Base-by-base conservation (phyloP, 2,888 invertebrate species). In the Miltochrista miniata region DNA sequence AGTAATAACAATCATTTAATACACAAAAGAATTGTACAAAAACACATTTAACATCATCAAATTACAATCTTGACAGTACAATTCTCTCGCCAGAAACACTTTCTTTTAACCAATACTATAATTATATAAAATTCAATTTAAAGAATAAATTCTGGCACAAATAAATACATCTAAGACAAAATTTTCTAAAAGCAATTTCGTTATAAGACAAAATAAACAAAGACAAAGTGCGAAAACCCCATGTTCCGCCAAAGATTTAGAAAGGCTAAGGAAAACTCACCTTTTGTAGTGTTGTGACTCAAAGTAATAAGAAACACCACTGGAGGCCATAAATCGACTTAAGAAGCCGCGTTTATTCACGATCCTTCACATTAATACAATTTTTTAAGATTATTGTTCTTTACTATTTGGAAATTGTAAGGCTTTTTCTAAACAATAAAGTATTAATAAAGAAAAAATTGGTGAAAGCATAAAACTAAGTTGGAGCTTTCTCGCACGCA, bases 331-430 rank as follows among this genome's bases (percentile, higher is more conserved):
- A 82, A 80, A 81, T 82, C 68, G 52, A 48, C 54, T 61, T 70
- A 74, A 76, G 75, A 75, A 76, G 77, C 74, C 73, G 60, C 79
- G 68, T 76, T 79, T 78, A 75, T 74, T 72, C 69, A 73, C 72
- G 71, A 79, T 75, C 74, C 71, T 70, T 66, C 43, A 52, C 77
- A 81, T 81, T 79, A 79, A 81, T 80, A 81, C 74, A 76, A 74
- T 79, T 81, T 79, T 77, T 75, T 63, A 60, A 72, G 74, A 76
- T 80, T 75, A 76, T 76, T 72, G 73, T 72, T 64, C 74, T 67
- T 69, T 71, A 74, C 64, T 51, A 67, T 60, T 54, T 42, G 43
- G 56, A 64, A 48, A 54, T 55, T 48, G 54, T 48, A 60, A 65
- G 57, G 51, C 48, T 56, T 45, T 52, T 54, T 60, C 51, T 49